Base-by-base conservation (phyloP, 2,888 invertebrate species). In the Philereme transversata region DNA sequence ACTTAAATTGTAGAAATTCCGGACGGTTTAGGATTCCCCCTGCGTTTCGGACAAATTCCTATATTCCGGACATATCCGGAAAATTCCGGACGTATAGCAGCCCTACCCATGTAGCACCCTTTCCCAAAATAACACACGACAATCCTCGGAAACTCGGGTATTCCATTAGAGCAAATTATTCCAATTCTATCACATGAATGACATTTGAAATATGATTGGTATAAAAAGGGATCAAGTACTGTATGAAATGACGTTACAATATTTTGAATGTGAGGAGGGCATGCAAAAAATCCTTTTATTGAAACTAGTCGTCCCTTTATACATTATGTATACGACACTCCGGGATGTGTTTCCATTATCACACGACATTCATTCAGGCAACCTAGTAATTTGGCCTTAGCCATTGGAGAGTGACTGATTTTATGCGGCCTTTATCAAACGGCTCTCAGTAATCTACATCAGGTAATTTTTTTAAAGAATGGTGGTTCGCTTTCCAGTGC, bases 241-340 rank as follows among this genome's bases (percentile, higher is more conserved):
- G 52, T 61, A 61, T 48, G 73, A 77, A 79, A 54, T 74, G 79
- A 79, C 81, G 84, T 86, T 81, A 87, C 86, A 87, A 83, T 87
- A 86, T 84, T 81, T 78, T 72, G 76, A 75, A 79, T 77, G 80
- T 76, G 74, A 70, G 75, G 75, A 70, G 75, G 75, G 83, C 78
- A 85, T 84, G 84, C 83, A 87, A 91, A 88, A 90, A 91, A 90
- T 88, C 84, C 84, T 89, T 89, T 90, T 90, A 91, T 90, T 90
- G 90, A 88, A 90, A 90, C 89, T 88, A 89, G 86, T 77, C 79
- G 77, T 80, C 78, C 80, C 82, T 83, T 82, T 86, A 89, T 90
- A 85, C 89, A 91, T 91, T 85, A 91, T 91, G 91, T 87, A 91
- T 89, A 83, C 89, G 85, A 74, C 74, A 73, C 78, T 77, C 10